Evolutionary conservation across 2,113 vertebrate species (phyloP).

Genomic region (Hypocryptadius cinnamomeus): DNA sequence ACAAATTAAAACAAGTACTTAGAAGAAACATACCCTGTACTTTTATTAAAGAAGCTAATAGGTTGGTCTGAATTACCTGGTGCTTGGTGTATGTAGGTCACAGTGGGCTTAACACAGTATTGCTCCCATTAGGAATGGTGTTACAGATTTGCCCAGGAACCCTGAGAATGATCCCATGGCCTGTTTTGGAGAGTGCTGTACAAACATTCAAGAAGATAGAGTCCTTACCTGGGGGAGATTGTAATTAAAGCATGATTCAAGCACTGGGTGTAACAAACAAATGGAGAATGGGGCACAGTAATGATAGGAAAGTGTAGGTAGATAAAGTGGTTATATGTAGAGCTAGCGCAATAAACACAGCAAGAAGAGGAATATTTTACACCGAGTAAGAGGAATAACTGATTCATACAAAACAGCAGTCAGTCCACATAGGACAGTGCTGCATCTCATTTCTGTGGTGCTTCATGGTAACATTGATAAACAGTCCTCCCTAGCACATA

Average conservation of each 20-base stretch:
- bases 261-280: background rate
- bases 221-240: background rate
- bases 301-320: constrained; percentile 4
- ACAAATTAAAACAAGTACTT: background rate
- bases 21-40: background rate
- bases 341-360: background rate
- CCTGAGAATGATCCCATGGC: background rate
- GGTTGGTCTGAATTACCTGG: background rate
- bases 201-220: background rate
- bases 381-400: background rate
- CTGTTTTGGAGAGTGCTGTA: background rate
- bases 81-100: background rate
- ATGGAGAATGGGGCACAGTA: background rate
- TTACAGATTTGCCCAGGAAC: background rate
- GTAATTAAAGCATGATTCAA: constrained; percentile 11
- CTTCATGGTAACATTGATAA: background rate
- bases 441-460: background rate
- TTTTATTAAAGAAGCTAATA: background rate
- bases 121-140: background rate
- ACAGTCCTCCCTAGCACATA: background rate
- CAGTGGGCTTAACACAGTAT: background rate
- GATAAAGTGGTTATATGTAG: background rate
- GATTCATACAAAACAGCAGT: background rate
- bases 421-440: background rate
- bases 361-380: background rate